Conservation (phyloP, 2,888 invertebrate species). For the Leistus spinibarbis region DNA sequence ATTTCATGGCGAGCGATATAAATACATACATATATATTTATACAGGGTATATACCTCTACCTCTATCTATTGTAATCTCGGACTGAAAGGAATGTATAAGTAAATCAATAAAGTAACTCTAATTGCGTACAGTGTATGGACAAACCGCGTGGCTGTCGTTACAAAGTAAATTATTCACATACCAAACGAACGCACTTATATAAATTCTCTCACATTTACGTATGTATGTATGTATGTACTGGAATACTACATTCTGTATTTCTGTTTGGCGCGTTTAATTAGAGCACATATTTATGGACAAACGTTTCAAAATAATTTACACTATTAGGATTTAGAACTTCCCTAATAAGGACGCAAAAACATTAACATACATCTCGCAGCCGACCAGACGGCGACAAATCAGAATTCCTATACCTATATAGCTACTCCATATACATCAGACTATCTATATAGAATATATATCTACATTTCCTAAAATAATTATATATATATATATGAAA, state of each 20-base stretch:
- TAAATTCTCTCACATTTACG: slow-evolving; percentile 29
- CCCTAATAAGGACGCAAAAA: neutral
- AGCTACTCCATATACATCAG: neutral
- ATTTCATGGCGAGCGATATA: neutral
- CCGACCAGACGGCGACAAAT: neutral
- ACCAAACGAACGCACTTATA: slow-evolving; percentile 12
- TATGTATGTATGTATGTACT: too few species aligned
- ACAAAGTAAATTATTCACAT: slow-evolving; percentile 21
- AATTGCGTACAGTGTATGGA: slow-evolving; percentile 22
- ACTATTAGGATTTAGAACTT: neutral
- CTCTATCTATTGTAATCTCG: slow-evolving; percentile 8
- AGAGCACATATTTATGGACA: slow-evolving; percentile 31
- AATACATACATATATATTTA: neutral
- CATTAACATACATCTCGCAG: neutral
- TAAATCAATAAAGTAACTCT: slow-evolving; percentile 30
- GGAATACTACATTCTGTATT: slow-evolving; percentile 12
- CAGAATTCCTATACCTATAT: neutral
- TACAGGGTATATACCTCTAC: too few species aligned
- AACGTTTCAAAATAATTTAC: slow-evolving; percentile 5
- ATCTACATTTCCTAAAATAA: too few species aligned
- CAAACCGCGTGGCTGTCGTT: slow-evolving; percentile 10
- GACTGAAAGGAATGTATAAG: slow-evolving; percentile 19
- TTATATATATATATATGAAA: too few species aligned
- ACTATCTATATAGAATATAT: neutral
- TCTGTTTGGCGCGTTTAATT: slow-evolving; percentile 21